phyloP scores from a whole-genome alignment of 2,888 invertebrate species.

The Leptopilina syphax region DNA sequence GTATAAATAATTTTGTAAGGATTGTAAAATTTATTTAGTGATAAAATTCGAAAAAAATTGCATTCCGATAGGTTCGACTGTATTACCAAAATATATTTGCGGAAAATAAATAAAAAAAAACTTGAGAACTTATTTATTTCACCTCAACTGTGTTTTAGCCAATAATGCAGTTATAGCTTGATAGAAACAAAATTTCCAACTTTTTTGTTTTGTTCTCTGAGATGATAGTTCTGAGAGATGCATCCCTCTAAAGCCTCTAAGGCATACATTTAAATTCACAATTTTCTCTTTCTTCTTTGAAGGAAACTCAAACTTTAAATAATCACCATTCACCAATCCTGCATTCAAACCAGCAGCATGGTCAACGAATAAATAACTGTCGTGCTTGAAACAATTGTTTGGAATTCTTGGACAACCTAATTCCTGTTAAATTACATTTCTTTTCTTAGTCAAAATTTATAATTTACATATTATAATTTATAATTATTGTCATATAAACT shows the following conservation, averaged over 20 bases:
- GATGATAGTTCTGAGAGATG: conserved; percentile 64
- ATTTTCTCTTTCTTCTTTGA: conserved; percentile 51
- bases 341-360: conserved; percentile 63
- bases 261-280: conserved; percentile 63
- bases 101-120: no score
- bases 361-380: conserved; percentile 56
- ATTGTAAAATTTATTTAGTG: no score
- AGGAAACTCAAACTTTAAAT: conserved; percentile 59
- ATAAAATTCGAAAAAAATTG: no score
- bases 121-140: background rate
- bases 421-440: conserved; percentile 57
- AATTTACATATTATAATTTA: no score
- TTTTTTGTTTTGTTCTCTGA: conserved; percentile 60
- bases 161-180: conserved; percentile 69
- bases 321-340: conserved; percentile 71
- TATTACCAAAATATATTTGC: no score
- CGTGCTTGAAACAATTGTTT: conserved; percentile 32
- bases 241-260: conserved; percentile 70
- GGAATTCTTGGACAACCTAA: conserved; percentile 69
- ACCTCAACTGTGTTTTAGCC: conserved; percentile 72
- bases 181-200: conserved; percentile 74
- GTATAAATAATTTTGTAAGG: no score
- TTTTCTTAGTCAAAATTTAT: no score
- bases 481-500: no score
- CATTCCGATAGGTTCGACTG: no score